Conservation (phyloP, 2,797 vertebrate species). For the Typhlichthys subterraneus region DNA sequence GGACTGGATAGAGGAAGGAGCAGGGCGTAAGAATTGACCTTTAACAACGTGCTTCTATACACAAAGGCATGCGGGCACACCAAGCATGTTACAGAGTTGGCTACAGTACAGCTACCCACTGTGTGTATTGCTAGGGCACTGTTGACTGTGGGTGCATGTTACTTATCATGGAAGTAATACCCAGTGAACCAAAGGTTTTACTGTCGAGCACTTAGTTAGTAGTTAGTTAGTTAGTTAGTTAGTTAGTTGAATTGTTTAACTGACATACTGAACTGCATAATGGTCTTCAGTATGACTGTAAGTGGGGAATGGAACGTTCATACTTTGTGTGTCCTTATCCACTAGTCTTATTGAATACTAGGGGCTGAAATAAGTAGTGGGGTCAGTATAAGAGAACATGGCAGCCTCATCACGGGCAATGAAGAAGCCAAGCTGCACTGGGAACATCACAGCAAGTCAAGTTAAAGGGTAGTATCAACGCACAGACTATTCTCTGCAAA, state of each 20-base stretch:
- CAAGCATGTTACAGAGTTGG: background rate
- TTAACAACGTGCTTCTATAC: slow-evolving; percentile 8
- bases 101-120: background rate
- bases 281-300: no score
- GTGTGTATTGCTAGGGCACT: background rate
- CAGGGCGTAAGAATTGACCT: slow-evolving; percentile 9
- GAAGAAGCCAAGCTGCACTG: slow-evolving; percentile 42
- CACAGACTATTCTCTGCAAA: slow-evolving; percentile 20
- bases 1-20: slow-evolving; percentile 61
- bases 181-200: no score
- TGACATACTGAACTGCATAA: no score
- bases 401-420: slow-evolving; percentile 18
- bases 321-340: no score
- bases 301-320: background rate
- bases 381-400: no score
- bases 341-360: no score
- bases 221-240: no score
- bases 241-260: no score
- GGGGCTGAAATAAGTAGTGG: no score
- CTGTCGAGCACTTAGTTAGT: no score
- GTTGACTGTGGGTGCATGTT: no score
- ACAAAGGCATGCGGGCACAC: slow-evolving; percentile 1
- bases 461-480: slow-evolving; percentile 10
- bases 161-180: no score
- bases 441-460: slow-evolving; percentile 53